These are phyloP conservation scores for Dynastes tityus DNA, from an alignment of 2,888 invertebrate species.

Conservation along the genomic window DNA sequence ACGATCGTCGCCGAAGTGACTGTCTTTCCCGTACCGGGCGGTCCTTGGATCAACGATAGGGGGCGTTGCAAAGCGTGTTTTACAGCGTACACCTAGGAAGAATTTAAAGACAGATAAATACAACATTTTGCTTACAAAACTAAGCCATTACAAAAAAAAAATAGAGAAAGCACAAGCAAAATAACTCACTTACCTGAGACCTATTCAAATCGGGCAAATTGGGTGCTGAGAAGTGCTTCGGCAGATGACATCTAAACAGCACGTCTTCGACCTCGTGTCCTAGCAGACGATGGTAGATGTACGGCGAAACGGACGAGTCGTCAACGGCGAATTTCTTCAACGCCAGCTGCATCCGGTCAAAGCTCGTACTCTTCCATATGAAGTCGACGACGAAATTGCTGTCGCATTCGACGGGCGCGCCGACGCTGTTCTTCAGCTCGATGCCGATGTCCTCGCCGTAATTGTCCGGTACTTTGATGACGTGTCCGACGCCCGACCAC, in stretches of 20 bases:
- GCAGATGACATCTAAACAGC: constrained; percentile 90
- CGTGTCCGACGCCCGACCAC: constrained; percentile 99
- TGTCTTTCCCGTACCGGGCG: constrained; percentile 98
- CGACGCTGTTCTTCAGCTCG: constrained; percentile 94
- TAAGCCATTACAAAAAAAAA: neutral
- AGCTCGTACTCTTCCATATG: constrained; percentile 99
- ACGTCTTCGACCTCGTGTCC: constrained; percentile 97
- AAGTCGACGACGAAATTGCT: constrained; percentile 98
- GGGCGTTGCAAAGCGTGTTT: constrained; percentile 98
- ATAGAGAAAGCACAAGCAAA: neutral
- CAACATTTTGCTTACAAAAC: neutral
- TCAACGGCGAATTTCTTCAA: constrained; percentile 96
- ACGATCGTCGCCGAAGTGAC: constrained; percentile 99
- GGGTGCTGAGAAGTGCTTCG: constrained; percentile 97
- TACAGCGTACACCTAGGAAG: constrained; percentile 87
- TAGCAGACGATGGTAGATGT: constrained; percentile 96
- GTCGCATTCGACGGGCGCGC: constrained; percentile 94
- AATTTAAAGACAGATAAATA: neutral
- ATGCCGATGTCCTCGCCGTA: constrained; percentile 98
- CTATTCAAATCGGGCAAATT: constrained; percentile 98
- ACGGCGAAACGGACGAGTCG: constrained; percentile 96
- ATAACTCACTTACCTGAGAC: constrained; percentile 77
- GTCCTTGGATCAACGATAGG: constrained; percentile 96
- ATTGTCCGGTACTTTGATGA: constrained; percentile 96
- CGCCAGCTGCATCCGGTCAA: constrained; percentile 97